Base-by-base conservation (phyloP, 92 coral and sea anemone genomes). In the Zoanthus gigantus region DNA sequence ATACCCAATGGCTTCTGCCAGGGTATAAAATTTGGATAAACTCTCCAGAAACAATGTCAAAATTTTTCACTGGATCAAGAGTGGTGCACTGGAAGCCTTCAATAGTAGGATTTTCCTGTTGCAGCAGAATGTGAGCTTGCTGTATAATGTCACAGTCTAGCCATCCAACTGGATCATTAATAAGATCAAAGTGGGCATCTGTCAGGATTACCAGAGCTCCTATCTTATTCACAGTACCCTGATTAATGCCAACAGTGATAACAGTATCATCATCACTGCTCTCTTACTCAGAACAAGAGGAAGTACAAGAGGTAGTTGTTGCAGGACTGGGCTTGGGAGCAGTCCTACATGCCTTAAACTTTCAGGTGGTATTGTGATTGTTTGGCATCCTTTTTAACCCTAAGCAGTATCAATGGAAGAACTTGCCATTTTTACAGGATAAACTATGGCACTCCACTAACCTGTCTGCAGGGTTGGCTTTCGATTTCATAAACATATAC, bases 11-110 rank as follows among this genome's bases (percentile, higher is more conserved):
- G 52, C 52, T 53, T 6, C 79, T 75, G 58, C 79, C 79, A 44
- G 79, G 47, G 50, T 75, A 60, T 50, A 75, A 29, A 75, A 75
- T 75, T 75, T 75, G 79, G 14, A 76, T 52, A 76, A 76, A 76
- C 9, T 76, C 37, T 52, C 80, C 80, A 65, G 65, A 85, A 42
- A 85, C 89, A 45, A 89, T 81, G 66, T 88, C 84, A 88, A 88
- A 90, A 67, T 90, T 88, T 30, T 76, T 61, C 82, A 68, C 77
- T n/a, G 88, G 90, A n/a, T 92, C 92, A 48, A 92, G 89, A 2
- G 94, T 92, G 74, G 90, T 83, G 23, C 92, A 79, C 84, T 92
- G 94, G 15, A 92, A 87, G 47, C 94, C 90, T 57, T 83, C 90
- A 12, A 89, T 86, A 5, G 85, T 74, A 80, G 94, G 94, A 50